A percentile compares a stretch with the other conserved stretches of the same genome.
phyloP scores from a whole-genome alignment of 2,888 invertebrate genomes.

The Trimorus sp. region DNA sequence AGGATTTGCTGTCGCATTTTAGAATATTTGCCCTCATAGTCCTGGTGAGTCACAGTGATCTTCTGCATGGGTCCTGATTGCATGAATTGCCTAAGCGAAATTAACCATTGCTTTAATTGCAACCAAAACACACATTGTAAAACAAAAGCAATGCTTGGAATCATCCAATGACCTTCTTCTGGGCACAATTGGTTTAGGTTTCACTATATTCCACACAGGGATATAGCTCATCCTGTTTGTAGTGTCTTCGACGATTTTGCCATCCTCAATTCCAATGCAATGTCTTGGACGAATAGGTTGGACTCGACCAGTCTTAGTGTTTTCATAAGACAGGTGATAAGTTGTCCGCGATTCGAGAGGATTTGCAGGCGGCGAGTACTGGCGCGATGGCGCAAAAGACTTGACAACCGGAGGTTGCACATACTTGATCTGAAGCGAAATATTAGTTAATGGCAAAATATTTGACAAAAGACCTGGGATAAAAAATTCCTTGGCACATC shows the following conservation, averaged over 20 bases:
- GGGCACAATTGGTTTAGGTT: slow-evolving; percentile 75
- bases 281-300: slow-evolving; percentile 72
- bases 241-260: slow-evolving; percentile 74
- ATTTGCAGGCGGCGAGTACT: slow-evolving; percentile 73
- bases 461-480: no score
- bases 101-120: no score
- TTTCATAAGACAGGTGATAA: slow-evolving; percentile 74
- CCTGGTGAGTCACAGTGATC: slow-evolving; percentile 76
- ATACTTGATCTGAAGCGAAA: slow-evolving; percentile 73
- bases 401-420: slow-evolving; percentile 76
- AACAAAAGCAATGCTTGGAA: neutral
- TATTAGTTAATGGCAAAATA: no score
- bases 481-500: no score
- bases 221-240: slow-evolving; percentile 75
- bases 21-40: slow-evolving; percentile 73
- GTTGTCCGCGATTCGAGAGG: slow-evolving; percentile 75
- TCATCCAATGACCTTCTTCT: slow-evolving; percentile 70
- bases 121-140: no score
- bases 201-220: slow-evolving; percentile 72
- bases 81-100: slow-evolving; percentile 4
- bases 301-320: no score
- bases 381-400: slow-evolving; percentile 74
- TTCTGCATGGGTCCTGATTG: slow-evolving; percentile 75
- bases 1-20: slow-evolving; percentile 73
- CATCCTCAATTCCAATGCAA: slow-evolving; percentile 68